Percentiles rank a stretch among this genome's conserved stretches.
Conservation (phyloP, 2,113 vertebrate species). For the Ptyas mucosa region DNA sequence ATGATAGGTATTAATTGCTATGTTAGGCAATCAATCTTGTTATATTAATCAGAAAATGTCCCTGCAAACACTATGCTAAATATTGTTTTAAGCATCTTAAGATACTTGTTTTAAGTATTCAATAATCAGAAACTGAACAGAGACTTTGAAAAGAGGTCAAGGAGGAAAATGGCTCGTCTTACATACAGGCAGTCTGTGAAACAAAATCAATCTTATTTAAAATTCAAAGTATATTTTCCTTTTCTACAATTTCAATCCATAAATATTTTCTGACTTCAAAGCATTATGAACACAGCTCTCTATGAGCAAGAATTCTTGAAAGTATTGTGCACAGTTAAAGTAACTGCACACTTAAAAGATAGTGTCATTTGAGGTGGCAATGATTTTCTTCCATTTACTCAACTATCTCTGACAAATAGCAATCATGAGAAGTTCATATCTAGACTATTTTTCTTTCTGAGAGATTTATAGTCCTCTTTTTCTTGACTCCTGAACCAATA, state of each 20-base stretch:
- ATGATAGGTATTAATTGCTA: not conserved
- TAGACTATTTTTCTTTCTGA: not conserved
- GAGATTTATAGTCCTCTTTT: conserved; percentile 17
- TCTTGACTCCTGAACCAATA: not conserved
- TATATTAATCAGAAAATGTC: not conserved
- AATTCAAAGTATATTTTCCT: not conserved
- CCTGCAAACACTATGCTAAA: not conserved
- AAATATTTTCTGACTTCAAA: not conserved
- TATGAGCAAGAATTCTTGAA: not conserved
- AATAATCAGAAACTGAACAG: not conserved
- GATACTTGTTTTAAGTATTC: not conserved
- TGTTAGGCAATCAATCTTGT: not conserved
- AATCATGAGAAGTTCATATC: not conserved
- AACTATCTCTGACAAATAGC: not conserved
- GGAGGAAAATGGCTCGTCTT: not conserved
- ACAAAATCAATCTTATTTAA: not conserved
- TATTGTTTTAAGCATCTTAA: not conserved
- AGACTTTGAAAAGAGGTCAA: not conserved
- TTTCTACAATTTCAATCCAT: not conserved
- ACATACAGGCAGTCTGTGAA: not conserved
- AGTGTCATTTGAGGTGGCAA: not conserved
- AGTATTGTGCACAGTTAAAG: not conserved
- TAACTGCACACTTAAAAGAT: not conserved
- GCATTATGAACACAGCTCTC: not conserved
- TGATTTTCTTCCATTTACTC: not conserved